Percentiles rank a stretch among this genome's conserved stretches.
phyloP scores from a whole-genome alignment of 2,113 vertebrate species.

The Antennarius striatus region DNA sequence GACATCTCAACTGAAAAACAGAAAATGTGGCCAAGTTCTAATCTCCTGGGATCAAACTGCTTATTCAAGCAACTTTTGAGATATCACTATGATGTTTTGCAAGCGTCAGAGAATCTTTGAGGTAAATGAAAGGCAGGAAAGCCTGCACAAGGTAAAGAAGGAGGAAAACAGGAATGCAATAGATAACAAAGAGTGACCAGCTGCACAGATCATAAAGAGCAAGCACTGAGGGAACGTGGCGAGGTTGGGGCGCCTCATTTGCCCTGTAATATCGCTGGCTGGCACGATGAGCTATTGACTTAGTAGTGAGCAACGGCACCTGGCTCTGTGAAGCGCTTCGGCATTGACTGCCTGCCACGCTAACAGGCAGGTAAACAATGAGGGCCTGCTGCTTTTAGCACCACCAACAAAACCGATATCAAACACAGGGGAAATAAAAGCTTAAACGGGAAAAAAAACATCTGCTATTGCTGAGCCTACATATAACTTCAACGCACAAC shows the following conservation, averaged over 20 bases:
- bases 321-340: constrained; percentile 37
- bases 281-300: constrained; percentile 68
- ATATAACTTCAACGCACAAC: constrained; percentile 7
- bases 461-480: constrained; percentile 7
- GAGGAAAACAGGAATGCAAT: background rate
- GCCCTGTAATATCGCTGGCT: constrained; percentile 52
- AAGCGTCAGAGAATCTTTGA: constrained; percentile 11
- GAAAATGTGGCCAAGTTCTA: constrained; percentile 2
- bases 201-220: constrained; percentile 45
- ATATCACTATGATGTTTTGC: constrained; percentile 24
- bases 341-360: constrained; percentile 38
- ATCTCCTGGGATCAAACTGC: constrained; percentile 36
- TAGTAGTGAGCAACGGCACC: constrained; percentile 47
- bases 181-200: background rate
- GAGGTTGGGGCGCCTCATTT: constrained; percentile 54
- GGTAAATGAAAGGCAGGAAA: background rate
- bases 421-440: constrained; percentile 40
- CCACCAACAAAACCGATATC: constrained; percentile 43
- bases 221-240: constrained; percentile 43
- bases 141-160: background rate
- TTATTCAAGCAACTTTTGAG: constrained; percentile 37
- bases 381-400: constrained; percentile 32
- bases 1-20: background rate
- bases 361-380: constrained; percentile 59
- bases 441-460: constrained; percentile 26